Percentiles rank a stretch among this genome's conserved stretches.
phyloP scores from a whole-genome alignment of 2,797 vertebrate species.

The Pseudochirops corinnae region DNA sequence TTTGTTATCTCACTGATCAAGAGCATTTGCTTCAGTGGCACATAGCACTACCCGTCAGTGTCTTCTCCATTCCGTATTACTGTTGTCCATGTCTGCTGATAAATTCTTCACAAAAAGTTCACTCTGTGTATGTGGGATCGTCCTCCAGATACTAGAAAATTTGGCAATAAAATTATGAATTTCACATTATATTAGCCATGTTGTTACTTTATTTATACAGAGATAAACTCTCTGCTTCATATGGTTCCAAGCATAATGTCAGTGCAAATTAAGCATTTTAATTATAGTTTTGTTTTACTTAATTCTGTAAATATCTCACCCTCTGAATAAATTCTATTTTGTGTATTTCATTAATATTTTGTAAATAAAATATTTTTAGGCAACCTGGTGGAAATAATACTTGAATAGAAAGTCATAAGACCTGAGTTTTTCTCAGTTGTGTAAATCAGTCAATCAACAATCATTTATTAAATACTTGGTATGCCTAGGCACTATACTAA shows the following conservation, averaged over 20 bases:
- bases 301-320: slow-evolving; percentile 18
- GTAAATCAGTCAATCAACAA: neutral
- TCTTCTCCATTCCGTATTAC: neutral
- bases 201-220: slow-evolving; percentile 54
- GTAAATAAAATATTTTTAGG: neutral
- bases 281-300: slow-evolving; percentile 47
- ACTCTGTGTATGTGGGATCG: too few species aligned
- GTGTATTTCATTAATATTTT: slow-evolving; percentile 36
- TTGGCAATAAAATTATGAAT: neutral
- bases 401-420: neutral
- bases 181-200: slow-evolving; percentile 15
- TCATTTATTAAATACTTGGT: neutral
- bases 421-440: neutral
- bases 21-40: neutral
- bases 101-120: neutral
- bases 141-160: neutral
- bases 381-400: neutral
- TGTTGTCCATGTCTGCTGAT: neutral
- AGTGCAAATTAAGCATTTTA: slow-evolving; percentile 45
- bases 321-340: slow-evolving; percentile 6
- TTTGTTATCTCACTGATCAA: neutral
- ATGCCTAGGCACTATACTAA: neutral
- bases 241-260: neutral
- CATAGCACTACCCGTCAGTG: neutral
- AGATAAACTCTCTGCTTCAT: slow-evolving; percentile 37